Conservation (phyloP, 1,140 invertebrate genomes). For the Drosophila suzukii region DNA sequence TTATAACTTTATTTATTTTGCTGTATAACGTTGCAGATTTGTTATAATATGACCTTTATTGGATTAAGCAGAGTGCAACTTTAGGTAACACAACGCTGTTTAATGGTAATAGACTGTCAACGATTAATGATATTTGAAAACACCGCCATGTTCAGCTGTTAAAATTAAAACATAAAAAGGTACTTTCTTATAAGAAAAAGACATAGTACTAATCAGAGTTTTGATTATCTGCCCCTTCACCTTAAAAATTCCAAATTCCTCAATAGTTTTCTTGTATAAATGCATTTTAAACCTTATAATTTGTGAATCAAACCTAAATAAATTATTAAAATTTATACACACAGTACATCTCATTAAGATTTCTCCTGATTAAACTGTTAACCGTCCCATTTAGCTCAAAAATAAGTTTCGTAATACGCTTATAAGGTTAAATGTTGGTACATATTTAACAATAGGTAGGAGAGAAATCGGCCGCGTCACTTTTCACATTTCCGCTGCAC, state of each 20-base stretch:
- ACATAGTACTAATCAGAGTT: too few relatives aligned
- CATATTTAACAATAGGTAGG: slow-evolving; percentile 22
- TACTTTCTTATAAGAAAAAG: too few relatives aligned
- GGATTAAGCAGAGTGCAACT: too few relatives aligned
- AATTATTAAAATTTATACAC: background rate
- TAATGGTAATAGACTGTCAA: too few relatives aligned
- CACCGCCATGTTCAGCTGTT: too few relatives aligned
- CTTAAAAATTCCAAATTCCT: background rate
- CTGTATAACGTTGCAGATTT: too few relatives aligned
- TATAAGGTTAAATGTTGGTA: slow-evolving; percentile 44
- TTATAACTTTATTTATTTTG: too few relatives aligned
- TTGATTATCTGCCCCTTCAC: too few relatives aligned
- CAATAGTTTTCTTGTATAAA: background rate
- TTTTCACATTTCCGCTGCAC: slow-evolving; percentile 65
- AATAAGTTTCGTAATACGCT: slow-evolving; percentile 54
- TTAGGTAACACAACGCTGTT: too few relatives aligned
- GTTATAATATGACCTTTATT: too few relatives aligned
- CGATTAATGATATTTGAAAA: too few relatives aligned
- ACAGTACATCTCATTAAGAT: background rate
- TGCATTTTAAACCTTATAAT: background rate
- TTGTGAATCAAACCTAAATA: background rate
- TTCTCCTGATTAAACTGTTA: slow-evolving; percentile 52
- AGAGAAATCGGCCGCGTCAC: slow-evolving; percentile 63
- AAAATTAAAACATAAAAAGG: too few relatives aligned
- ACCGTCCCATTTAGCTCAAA: slow-evolving; percentile 38